Conservation (phyloP, 2,888 invertebrate species). For the Andricus quercusramuli region DNA sequence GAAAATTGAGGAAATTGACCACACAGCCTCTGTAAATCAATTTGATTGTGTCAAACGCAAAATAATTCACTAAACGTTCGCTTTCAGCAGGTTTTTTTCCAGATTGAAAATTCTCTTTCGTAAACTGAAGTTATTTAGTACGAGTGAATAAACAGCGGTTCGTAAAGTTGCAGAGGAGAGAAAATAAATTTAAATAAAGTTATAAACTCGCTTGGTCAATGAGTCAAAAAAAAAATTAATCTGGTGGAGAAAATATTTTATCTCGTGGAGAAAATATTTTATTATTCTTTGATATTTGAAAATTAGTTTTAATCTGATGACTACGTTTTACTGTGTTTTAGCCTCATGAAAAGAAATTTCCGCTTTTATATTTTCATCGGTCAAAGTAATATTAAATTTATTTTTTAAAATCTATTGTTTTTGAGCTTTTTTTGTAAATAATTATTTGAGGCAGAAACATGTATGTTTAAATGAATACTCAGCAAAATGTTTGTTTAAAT, state of each 20-base stretch:
- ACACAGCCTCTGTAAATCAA: constrained; percentile 16
- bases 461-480: too few species aligned
- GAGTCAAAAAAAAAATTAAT: too few species aligned
- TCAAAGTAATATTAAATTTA: too few species aligned
- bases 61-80: constrained; percentile 21
- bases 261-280: neutral
- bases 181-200: neutral
- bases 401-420: too few species aligned
- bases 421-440: too few species aligned
- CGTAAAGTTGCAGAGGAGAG: neutral
- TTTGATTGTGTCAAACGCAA: constrained; percentile 24
- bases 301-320: neutral
- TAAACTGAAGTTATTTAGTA: neutral
- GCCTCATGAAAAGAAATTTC: neutral
- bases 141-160: neutral
- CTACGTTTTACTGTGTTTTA: neutral
- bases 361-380: too few species aligned
- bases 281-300: neutral
- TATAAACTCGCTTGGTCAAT: neutral
- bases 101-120: constrained; percentile 19
- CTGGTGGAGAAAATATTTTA: too few species aligned
- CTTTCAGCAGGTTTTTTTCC: constrained; percentile 4
- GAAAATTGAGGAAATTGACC: constrained; percentile 6
- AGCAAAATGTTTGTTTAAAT: too few species aligned
- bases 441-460: too few species aligned